phyloP scores from a whole-genome alignment of 2,113 vertebrate species.

The Emydura subglobosa region DNA sequence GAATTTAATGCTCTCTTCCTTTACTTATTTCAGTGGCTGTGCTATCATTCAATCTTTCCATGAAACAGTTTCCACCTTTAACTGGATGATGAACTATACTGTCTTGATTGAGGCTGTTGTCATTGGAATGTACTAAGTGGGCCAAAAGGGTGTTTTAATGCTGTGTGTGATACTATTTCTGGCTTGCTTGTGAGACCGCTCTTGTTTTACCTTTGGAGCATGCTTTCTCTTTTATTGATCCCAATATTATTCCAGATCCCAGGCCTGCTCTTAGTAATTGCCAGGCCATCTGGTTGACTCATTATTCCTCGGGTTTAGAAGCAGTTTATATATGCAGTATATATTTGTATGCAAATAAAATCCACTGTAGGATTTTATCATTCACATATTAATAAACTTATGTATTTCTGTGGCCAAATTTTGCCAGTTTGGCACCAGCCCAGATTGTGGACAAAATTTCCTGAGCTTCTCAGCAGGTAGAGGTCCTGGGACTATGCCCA shows the following conservation, averaged over 20 bases:
- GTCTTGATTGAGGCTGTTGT: neutral
- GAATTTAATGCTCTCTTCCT: neutral
- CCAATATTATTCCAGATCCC: neutral
- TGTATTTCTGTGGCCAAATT: neutral
- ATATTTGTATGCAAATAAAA: neutral
- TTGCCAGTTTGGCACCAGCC: neutral
- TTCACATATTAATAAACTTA: neutral
- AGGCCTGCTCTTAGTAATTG: neutral
- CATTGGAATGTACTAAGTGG: neutral
- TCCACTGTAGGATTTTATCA: neutral
- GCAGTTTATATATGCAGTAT: neutral
- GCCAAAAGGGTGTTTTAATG: neutral
- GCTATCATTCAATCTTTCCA: neutral
- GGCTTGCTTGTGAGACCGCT: neutral
- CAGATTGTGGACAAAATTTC: neutral
- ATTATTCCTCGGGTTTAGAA: slow-evolving; percentile 2
- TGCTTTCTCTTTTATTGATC: neutral
- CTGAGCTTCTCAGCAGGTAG: no score
- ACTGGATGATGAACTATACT: neutral
- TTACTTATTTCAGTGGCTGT: neutral
- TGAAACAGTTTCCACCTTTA: neutral
- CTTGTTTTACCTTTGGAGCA: neutral
- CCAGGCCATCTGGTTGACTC: neutral
- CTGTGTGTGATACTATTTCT: neutral
- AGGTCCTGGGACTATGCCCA: neutral